These are phyloP conservation scores for Stegastes partitus DNA, from an alignment of 2,113 vertebrate genomes.

Conservation along the genomic window DNA sequence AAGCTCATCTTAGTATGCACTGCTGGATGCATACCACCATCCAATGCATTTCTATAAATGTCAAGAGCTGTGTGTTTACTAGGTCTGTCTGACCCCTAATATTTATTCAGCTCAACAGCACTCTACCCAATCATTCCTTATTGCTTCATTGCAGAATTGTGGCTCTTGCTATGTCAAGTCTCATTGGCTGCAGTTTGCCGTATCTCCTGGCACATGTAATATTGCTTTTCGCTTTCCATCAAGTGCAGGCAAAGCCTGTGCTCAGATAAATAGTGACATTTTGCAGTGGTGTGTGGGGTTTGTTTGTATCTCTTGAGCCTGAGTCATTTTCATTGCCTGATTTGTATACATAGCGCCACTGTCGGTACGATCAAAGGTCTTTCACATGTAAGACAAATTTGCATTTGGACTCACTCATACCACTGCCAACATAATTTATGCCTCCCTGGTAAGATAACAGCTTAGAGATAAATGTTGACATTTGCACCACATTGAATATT, in stretches of 20 bases:
- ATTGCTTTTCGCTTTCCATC: slow-evolving; percentile 84
- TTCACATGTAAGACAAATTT: slow-evolving; percentile 68
- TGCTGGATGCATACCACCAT: slow-evolving; percentile 45
- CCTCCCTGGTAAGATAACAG: slow-evolving; percentile 41
- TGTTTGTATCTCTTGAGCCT: slow-evolving; percentile 62
- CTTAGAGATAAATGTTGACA: slow-evolving; percentile 64
- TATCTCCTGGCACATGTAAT: slow-evolving; percentile 75
- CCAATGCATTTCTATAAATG: slow-evolving; percentile 75
- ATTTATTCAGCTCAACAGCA: slow-evolving; percentile 77
- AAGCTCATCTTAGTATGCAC: slow-evolving; percentile 52
- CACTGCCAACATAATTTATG: slow-evolving; percentile 55
- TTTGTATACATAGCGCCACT: slow-evolving; percentile 71
- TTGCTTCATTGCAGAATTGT: slow-evolving; percentile 65
- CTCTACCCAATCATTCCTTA: slow-evolving; percentile 74
- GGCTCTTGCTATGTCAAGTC: slow-evolving; percentile 70
- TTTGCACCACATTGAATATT: slow-evolving; percentile 37
- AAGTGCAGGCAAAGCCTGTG: slow-evolving; percentile 54
- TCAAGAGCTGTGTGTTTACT: slow-evolving; percentile 74
- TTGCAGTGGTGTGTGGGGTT: slow-evolving; percentile 48
- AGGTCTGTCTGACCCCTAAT: slow-evolving; percentile 74
- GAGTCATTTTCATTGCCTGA: slow-evolving; percentile 58
- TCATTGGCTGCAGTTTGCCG: slow-evolving; percentile 70
- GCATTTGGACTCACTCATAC: slow-evolving; percentile 66
- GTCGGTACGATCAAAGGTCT: slow-evolving; percentile 65
- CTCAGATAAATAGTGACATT: slow-evolving; percentile 78